A percentile compares a stretch with the other conserved stretches of the same genome.
Conservation (phyloP, 2,797 vertebrate species). For the Heliangelus exortis region DNA sequence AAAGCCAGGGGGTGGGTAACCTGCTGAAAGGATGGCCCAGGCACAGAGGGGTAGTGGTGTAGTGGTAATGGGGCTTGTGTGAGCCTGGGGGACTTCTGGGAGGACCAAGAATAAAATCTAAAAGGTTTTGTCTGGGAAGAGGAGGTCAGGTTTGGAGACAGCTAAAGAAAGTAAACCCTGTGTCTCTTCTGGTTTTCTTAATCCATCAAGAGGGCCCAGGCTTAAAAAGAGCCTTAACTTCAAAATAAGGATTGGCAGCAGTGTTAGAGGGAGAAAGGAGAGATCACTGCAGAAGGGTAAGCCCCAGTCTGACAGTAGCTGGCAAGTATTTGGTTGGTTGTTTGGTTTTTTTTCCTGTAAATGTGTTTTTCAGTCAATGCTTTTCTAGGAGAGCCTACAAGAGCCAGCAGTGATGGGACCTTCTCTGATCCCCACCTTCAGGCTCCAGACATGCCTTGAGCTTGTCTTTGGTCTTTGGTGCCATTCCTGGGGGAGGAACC, state of each 20-base stretch:
- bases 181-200: background rate
- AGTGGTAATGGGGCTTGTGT: rapidly evolving
- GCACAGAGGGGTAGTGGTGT: rapidly evolving
- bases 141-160: background rate
- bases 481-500: background rate
- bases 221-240: background rate
- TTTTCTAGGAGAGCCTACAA: background rate
- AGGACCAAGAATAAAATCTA: background rate
- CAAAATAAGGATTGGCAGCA: background rate
- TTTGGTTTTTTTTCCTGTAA: background rate
- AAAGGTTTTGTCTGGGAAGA: background rate
- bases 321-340: background rate
- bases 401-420: background rate
- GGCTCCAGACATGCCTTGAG: rapidly evolving
- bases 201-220: background rate
- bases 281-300: background rate
- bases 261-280: background rate
- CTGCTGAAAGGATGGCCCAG: rapidly evolving
- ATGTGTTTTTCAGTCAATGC: background rate
- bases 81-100: background rate
- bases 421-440: background rate
- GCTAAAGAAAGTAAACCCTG: background rate
- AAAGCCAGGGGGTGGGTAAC: background rate
- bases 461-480: background rate
- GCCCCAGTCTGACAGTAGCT: background rate